Conservation (phyloP, 2,797 vertebrate genomes). For the Chelon auratus region DNA sequence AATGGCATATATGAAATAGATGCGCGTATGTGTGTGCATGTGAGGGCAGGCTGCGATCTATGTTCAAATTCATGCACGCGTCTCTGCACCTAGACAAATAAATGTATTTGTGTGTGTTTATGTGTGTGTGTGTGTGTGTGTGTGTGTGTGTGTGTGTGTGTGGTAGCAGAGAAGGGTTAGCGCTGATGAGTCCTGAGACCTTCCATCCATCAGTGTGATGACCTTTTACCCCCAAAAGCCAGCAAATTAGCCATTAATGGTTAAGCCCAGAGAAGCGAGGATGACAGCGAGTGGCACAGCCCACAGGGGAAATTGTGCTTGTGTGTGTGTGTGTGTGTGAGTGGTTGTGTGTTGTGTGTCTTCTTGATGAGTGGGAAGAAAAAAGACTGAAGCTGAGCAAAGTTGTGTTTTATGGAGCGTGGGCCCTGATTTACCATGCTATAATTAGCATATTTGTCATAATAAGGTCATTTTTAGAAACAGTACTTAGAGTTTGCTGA, state of each 20-base stretch:
- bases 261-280: conserved; percentile 50
- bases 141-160: conserved; percentile 30
- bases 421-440: conserved; percentile 26
- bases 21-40: conserved; percentile 7
- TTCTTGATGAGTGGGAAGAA: neutral
- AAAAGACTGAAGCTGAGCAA: neutral
- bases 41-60: conserved; percentile 19
- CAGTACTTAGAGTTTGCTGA: conserved; percentile 23
- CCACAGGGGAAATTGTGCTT: conserved; percentile 53
- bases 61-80: conserved; percentile 46
- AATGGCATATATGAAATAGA: conserved; percentile 41
- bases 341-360: conserved; percentile 8
- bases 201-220: conserved; percentile 76
- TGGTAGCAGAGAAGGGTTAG: conserved; percentile 45
- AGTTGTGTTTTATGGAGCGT: conserved; percentile 30
- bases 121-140: conserved; percentile 21
- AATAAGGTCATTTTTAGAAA: conserved; percentile 45
- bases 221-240: conserved; percentile 77
- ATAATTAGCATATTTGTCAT: conserved; percentile 39
- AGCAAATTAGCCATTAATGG: conserved; percentile 83
- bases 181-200: conserved; percentile 74
- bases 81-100: conserved; percentile 29
- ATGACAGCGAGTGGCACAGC: conserved; percentile 54
- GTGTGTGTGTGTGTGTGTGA: conserved; percentile 31
- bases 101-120: conserved; percentile 2